Percentiles rank a stretch among this genome's conserved stretches.
phyloP scores from a whole-genome alignment of 2,113 vertebrate species.

The Cranoglanis bouderius region DNA sequence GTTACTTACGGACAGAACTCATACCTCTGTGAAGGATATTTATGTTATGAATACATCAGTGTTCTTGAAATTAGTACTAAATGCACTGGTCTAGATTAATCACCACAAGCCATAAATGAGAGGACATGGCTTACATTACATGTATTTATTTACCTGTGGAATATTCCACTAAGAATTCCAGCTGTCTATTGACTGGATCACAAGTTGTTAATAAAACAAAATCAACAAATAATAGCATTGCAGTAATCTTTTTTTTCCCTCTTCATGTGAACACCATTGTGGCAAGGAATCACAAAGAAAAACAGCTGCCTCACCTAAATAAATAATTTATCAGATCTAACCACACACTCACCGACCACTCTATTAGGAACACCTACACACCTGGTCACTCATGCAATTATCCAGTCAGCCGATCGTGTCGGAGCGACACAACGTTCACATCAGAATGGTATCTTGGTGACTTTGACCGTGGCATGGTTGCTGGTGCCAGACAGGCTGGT shows the following conservation, averaged over 20 bases:
- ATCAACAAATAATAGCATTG: neutral
- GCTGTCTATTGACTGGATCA: neutral
- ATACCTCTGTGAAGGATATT: neutral
- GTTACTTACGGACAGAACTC: neutral
- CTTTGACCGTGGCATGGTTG: too few species aligned
- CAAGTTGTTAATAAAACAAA: neutral
- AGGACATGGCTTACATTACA: neutral
- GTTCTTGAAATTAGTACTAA: slow-evolving; percentile 2
- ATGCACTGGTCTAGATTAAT: slow-evolving; percentile 19
- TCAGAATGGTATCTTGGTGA: too few species aligned
- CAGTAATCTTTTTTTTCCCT: too few species aligned
- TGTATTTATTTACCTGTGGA: neutral
- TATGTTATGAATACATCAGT: slow-evolving; percentile 33
- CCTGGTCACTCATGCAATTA: neutral
- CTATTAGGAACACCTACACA: neutral
- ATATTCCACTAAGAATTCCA: neutral
- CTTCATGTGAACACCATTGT: too few species aligned
- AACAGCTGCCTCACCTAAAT: neutral
- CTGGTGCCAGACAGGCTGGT: neutral
- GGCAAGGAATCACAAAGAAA: too few species aligned
- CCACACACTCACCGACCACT: too few species aligned
- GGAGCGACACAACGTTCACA: neutral
- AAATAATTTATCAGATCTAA: neutral
- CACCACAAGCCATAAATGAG: slow-evolving; percentile 26
- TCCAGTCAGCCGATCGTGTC: neutral